Evolutionary conservation across 2,888 invertebrate genomes (phyloP), one percentile per base, ranked within the genome.

Genomic region (Lepidocyrtoides sp.): DNA sequence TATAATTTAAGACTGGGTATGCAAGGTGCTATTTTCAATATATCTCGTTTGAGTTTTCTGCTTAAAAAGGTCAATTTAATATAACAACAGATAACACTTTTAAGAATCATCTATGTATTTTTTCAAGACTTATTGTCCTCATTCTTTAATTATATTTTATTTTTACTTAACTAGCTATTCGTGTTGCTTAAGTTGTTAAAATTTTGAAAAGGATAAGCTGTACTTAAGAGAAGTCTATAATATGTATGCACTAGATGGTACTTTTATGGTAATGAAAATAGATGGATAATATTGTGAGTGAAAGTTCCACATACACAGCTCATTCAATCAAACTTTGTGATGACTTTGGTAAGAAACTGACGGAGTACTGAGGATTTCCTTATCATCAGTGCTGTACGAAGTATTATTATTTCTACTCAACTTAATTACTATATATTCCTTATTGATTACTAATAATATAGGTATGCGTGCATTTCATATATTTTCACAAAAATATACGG

Each of bases 301-400:
- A 77, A 77, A 51, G 51, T 8, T 77, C 17, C 44, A 72, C 23
- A 51, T 66, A 87, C 79, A 79, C 87, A 81, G 87, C 87, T 87
- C 87, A 87, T 87, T 87, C 79, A 87, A 87, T 87, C 87, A 87
- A 87, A 87, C 77, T 51, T 87, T 87, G 87, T 87, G 87, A 87
- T 87, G 87, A 48, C 77, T 83, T 54, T 20, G 41, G 81, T 57
- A 81, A 54, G 79, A 36, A 77, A 77, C 51, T 48, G 23, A 29
- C 12, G 48, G 7, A 51, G 72, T 72, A 41, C 36, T 41, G 72
- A 72, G 1, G 41, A 72, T 41, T 72, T 41, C 7, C 3, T 3
- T 4, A 41, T 72, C 72, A 20, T 72, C 41, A 51, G 77, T 51
- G n/a, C 77, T 77, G 23, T 23, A 75, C 14, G 7, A 57, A 54